Evolutionary conservation across 2,888 invertebrate species (phyloP), one percentile per base, ranked within the genome.

Genomic region (Gerosis bhagava): DNA sequence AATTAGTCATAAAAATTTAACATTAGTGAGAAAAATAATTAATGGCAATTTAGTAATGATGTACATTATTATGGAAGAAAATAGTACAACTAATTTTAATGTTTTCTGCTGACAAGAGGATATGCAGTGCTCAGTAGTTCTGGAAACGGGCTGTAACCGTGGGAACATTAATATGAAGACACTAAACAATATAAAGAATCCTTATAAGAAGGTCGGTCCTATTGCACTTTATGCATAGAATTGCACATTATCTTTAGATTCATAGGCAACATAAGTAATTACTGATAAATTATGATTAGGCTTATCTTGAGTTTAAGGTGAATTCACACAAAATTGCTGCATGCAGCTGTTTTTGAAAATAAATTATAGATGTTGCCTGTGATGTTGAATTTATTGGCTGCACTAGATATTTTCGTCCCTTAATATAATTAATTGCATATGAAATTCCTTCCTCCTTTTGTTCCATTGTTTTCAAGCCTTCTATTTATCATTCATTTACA

Each of bases 41-140:
- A 37, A 40, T 16, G 16, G 21, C 10, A 34, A 46, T 35, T 47
- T 42, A 29, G 28, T 50, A 37, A 34, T 49, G 40, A 32, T 22
- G 3, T 34, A 41, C 36, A 21, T 40, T 39, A 26, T 46, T 40
- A 16, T 34, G n/a, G 41, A 36, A 24, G 12, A 17, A 12, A 37
- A 37, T 31, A 45, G 37, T 24, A 19, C 29, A 42, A 58, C 48
- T 62, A 61, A 59, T 61, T 49, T 46, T n/a, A 67, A 63, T 75
- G 59, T 77, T 80, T 80, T 80, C 76, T 78, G 67, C 66, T 69
- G 59, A 77, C 74, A 86, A 86, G 84, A 80, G 75, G 81, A 81
- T 73, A 87, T 86, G 87, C 83, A 86, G 86, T 83, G 82, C 83
- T 82, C 81, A 61, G 66, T 84, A 67, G 79, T 75, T 70, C 73